These are phyloP conservation scores for Dipodomys merriami DNA, from an alignment of 2,113 vertebrate genomes.

Conservation along the genomic window DNA sequence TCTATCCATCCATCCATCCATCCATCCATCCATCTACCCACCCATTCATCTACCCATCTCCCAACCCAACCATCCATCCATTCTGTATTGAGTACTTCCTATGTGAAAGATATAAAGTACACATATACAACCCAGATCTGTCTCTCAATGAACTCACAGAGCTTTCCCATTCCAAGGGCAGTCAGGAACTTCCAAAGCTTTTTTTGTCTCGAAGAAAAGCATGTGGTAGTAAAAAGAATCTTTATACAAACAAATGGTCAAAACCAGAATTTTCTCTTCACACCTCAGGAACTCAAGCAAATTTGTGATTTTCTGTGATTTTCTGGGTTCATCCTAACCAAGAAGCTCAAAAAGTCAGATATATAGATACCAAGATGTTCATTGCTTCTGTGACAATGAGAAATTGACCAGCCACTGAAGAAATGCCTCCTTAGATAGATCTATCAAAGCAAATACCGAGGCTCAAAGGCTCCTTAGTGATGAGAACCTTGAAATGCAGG, in stretches of 20 bases:
- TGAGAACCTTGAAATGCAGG: accelerated
- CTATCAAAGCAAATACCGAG: neutral
- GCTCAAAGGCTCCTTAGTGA: neutral
- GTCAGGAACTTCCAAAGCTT: no score
- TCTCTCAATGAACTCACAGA: neutral
- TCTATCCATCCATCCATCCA: neutral
- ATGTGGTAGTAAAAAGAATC: neutral
- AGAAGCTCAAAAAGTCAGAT: neutral
- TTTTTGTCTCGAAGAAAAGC: neutral
- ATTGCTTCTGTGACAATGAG: neutral
- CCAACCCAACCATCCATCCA: no score
- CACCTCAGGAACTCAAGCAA: neutral
- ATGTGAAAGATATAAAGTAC: neutral
- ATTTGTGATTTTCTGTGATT: accelerated
- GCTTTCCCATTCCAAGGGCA: neutral
- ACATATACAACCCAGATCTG: neutral
- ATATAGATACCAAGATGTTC: neutral
- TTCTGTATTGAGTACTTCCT: neutral
- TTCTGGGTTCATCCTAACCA: neutral
- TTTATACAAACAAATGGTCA: neutral
- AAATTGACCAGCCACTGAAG: neutral
- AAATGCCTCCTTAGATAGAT: neutral
- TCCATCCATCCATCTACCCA: no score
- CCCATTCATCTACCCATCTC: no score
- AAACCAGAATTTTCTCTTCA: neutral